These are phyloP conservation scores for Dicrostonyx torquatus DNA, from an alignment of 2,797 vertebrate species.

Conservation along the genomic window DNA sequence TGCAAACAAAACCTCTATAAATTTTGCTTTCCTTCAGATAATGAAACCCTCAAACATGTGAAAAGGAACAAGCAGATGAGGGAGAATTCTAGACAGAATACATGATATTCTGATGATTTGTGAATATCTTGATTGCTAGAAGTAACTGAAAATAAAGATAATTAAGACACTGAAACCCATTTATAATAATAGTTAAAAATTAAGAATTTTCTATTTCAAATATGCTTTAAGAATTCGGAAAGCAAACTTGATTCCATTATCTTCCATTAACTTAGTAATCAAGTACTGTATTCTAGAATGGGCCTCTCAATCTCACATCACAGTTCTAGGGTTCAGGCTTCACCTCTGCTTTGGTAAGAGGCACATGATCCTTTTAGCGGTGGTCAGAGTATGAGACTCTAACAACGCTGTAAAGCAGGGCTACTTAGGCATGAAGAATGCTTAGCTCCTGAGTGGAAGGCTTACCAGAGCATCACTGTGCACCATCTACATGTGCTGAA, in stretches of 20 bases:
- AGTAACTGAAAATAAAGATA: neutral
- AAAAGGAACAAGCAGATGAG: neutral
- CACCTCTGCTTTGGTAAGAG: neutral
- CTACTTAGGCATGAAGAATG: neutral
- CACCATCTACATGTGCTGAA: neutral
- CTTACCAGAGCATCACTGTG: neutral
- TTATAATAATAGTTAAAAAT: neutral
- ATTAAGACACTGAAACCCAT: neutral
- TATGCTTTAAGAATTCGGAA: slow-evolving; percentile 20
- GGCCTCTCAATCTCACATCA: neutral
- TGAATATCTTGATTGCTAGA: neutral
- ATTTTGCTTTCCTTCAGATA: slow-evolving; percentile 2
- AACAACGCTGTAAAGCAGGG: neutral
- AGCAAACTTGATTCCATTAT: neutral
- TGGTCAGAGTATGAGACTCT: neutral
- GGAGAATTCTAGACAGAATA: neutral
- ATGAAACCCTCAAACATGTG: neutral
- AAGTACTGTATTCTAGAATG: neutral
- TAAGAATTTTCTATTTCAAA: neutral
- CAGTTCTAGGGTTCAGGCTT: neutral
- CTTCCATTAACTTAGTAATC: neutral
- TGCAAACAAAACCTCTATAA: neutral
- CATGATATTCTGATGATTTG: neutral
- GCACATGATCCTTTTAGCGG: neutral
- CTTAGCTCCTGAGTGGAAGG: fast-evolving